phyloP scores from a whole-genome alignment of 2,113 vertebrate genomes.

The Emydura subglobosa region DNA sequence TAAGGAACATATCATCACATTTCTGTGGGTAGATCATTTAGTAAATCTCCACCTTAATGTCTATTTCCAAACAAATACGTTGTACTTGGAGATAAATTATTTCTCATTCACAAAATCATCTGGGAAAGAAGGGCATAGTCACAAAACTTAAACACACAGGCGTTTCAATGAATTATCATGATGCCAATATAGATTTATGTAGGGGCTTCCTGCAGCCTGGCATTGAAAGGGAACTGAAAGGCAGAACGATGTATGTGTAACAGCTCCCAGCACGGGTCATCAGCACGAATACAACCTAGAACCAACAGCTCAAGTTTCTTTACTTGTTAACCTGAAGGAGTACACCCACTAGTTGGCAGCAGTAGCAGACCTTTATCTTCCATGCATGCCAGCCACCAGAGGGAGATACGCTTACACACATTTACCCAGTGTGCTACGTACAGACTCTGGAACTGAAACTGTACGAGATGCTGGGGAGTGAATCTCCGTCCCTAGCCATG shows the following conservation, averaged over 20 bases:
- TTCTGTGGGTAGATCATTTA: background rate
- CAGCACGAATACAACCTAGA: background rate
- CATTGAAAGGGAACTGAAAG: background rate
- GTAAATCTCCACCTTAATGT: background rate
- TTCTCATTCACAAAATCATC: background rate
- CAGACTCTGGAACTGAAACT: background rate
- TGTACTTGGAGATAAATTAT: background rate
- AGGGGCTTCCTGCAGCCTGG: background rate
- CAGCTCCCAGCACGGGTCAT: background rate
- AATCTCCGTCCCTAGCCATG: background rate
- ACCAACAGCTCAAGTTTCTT: background rate
- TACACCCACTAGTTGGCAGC: background rate
- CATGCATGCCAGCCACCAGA: background rate
- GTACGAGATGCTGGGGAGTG: background rate
- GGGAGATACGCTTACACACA: background rate
- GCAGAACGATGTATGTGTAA: background rate
- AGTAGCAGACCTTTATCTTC: background rate
- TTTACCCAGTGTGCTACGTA: background rate
- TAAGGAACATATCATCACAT: background rate
- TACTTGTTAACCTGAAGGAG: background rate
- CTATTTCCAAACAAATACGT: background rate
- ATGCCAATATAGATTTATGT: background rate
- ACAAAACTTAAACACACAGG: background rate
- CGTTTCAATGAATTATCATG: background rate
- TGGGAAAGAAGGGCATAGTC: background rate